Conservation (phyloP, 2,888 invertebrate species). For the Patella pellucida region DNA sequence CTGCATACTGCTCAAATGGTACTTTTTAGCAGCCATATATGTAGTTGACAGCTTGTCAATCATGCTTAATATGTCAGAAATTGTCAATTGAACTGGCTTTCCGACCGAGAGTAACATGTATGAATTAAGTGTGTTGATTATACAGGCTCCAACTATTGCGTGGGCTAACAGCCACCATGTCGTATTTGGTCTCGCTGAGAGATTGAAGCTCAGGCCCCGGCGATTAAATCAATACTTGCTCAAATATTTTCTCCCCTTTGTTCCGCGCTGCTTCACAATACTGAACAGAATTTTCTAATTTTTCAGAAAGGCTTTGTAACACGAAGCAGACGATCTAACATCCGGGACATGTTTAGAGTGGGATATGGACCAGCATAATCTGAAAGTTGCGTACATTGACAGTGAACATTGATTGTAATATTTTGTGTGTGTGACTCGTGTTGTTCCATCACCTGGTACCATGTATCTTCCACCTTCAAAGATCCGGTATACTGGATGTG, state of each 20-base stretch:
- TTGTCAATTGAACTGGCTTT: too few relatives aligned
- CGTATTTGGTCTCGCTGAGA: too few relatives aligned
- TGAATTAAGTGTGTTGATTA: too few relatives aligned
- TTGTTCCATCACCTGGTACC: neutral
- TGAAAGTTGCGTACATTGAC: neutral
- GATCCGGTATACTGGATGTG: constrained; percentile 2
- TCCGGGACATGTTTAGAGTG: neutral
- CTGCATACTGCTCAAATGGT: too few relatives aligned
- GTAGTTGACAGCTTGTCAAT: too few relatives aligned
- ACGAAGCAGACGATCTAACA: constrained; percentile 10
- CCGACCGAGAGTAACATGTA: too few relatives aligned
- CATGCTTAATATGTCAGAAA: too few relatives aligned
- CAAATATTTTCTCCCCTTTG: constrained; percentile 4
- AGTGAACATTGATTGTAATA: neutral
- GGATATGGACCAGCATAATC: neutral
- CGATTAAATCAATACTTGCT: constrained; percentile 10
- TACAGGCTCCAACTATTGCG: too few relatives aligned
- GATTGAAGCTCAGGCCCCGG: neutral
- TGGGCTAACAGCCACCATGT: too few relatives aligned
- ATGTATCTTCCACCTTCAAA: constrained; percentile 11
- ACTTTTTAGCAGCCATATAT: too few relatives aligned
- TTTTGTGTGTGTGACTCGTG: neutral
- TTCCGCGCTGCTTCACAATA: constrained; percentile 7
- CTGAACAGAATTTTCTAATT: neutral
- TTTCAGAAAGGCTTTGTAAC: neutral